phyloP scores from a whole-genome alignment of 1,140 invertebrate genomes.

The Bilobella aurantiaca region DNA sequence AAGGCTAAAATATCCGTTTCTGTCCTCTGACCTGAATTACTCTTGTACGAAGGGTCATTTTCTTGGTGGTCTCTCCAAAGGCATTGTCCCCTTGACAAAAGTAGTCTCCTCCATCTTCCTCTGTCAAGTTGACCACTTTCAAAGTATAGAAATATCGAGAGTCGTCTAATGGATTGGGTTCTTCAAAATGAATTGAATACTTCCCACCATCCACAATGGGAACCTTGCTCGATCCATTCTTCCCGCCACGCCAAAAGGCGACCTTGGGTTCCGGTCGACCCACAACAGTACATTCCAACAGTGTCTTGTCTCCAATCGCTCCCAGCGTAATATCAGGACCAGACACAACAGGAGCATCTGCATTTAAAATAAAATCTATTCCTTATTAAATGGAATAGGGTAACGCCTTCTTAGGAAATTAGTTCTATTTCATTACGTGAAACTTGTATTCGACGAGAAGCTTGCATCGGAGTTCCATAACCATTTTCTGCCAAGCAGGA shows the following conservation, averaged over 20 bases:
- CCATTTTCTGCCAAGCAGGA: slow-evolving; percentile 76
- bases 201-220: slow-evolving; percentile 8
- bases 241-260: slow-evolving; percentile 63
- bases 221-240: slow-evolving; percentile 49
- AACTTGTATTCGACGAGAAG: slow-evolving; percentile 60
- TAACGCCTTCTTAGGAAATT: background rate
- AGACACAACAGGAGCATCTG: slow-evolving; percentile 62
- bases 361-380: slow-evolving; percentile 14
- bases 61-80: slow-evolving; percentile 56
- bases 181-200: slow-evolving; percentile 1
- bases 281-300: slow-evolving; percentile 61
- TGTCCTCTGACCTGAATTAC: background rate
- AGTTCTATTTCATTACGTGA: slow-evolving; percentile 54
- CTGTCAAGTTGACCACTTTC: slow-evolving; percentile 56
- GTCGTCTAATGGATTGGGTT: slow-evolving; percentile 36
- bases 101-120: slow-evolving; percentile 61
- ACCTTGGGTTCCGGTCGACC: slow-evolving; percentile 65
- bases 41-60: slow-evolving; percentile 55
- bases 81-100: slow-evolving; percentile 71
- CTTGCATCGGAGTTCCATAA: slow-evolving; percentile 69
- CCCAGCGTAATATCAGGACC: slow-evolving; percentile 63
- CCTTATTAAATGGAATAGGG: background rate
- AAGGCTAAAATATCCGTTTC: background rate
- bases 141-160: slow-evolving; percentile 60
- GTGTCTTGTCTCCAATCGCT: slow-evolving; percentile 56